A percentile compares a stretch with the other conserved stretches of the same genome.
These are phyloP conservation scores for Aulostomus chinensis DNA, from an alignment of 2,797 vertebrate genomes.

Conservation along the genomic window DNA sequence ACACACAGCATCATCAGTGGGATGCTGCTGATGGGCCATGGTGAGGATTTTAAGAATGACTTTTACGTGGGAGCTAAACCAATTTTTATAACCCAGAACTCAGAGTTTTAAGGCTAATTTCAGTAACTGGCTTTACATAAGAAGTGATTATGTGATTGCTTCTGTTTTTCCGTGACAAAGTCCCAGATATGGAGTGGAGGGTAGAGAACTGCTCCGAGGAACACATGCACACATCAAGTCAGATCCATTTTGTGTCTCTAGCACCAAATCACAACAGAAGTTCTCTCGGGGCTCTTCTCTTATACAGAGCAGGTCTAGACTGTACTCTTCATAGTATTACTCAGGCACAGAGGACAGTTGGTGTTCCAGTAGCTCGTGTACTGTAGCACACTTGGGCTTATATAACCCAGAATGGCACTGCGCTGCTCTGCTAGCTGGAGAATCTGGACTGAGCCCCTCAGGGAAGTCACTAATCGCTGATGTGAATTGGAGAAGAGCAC, in stretches of 20 bases:
- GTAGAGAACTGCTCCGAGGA: conserved; percentile 5
- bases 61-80: conserved; percentile 46
- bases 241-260: not conserved
- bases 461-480: conserved; percentile 56
- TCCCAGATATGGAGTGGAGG: not conserved
- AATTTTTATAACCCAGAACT: conserved; percentile 16
- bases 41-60: conserved; percentile 45
- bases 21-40: conserved; percentile 30
- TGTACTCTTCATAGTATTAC: not conserved
- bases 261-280: not conserved
- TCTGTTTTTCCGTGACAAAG: not conserved
- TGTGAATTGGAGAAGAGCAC: conserved; percentile 50
- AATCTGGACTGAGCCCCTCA: conserved; percentile 67
- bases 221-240: conserved; percentile 17
- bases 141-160: conserved; percentile 7
- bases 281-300: not conserved
- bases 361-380: conserved; percentile 26
- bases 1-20: conserved; percentile 19
- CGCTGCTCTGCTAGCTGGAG: conserved; percentile 44
- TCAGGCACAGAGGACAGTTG: conserved; percentile 22
- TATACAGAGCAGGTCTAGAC: not conserved
- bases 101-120: conserved; percentile 25
- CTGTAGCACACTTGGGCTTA: conserved; percentile 54
- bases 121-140: not conserved
- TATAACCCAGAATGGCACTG: conserved; percentile 47